Evolutionary conservation across 1,140 invertebrate species (phyloP), one percentile per base, ranked within the genome.

Genomic region (Leptopilina boulardi): DNA sequence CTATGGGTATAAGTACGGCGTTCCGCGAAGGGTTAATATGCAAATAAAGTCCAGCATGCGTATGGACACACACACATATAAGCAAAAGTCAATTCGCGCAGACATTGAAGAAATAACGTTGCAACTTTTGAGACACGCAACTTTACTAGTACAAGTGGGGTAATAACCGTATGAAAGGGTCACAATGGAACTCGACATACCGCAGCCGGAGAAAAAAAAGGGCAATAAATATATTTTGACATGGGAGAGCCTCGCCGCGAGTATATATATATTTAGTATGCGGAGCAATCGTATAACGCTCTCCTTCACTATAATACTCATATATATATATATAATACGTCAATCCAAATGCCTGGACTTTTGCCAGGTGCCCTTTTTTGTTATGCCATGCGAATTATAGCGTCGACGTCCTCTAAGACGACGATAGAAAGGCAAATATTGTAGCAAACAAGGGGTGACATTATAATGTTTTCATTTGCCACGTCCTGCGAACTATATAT

Each of bases 171-270:
- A 89, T 86, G 88, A 89, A 90, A 89, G 85, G 85, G 83, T 83
- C 76, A 89, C 88, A 89, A 90, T 88, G 80, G 86, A 78, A 80
- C 77, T 81, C 84, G 84, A 90, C 90, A 90, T 84, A 87, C 87
- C 88, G 84, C 89, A 88, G 83, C 80, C 82, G 76, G 41, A 73
- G 54, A 86, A 82, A 81, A 78, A 82, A 79, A 74, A 77, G 77
- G 79, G 89, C 86, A 91, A 91, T 91, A 91, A 91, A 91, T 91
- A 91, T 91, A 91, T 91, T 91, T 91, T 91, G 89, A 91, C 89
- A 91, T 89, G 89, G 88, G 89, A 90, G 89, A 86, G 80, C 82
- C 86, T 83, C 73, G 83, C 78, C 74, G 83, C 78, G 79, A 83
- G 77, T 76, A 78, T 76, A n/a, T n/a, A n/a, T n/a, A n/a, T n/a